Base-by-base conservation (phyloP, 2,797 vertebrate species). In the Parauchenoglanis ngamensis region DNA sequence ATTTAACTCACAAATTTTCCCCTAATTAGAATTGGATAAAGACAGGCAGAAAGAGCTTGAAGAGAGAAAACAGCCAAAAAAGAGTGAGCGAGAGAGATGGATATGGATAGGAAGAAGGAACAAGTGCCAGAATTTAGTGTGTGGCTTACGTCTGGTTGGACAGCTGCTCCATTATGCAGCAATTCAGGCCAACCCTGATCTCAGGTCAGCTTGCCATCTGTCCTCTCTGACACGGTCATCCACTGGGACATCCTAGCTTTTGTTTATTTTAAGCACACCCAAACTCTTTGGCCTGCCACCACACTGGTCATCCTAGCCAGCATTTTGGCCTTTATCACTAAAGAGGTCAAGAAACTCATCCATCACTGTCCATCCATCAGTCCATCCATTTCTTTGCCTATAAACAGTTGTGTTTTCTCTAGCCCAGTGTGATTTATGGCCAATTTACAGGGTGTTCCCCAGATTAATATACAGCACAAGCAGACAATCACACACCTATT, bases 151-250 rank as follows among this genome's bases (percentile, higher is more conserved):
- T 91, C 86, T 72, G 79, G 81, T 86, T 84, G 84, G 89, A 88
- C 90, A 92, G 90, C 88, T 90, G 90, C 89, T 88, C 86, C 75
- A 89, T 91, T 90, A 89, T 89, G 90, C 84, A 87, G 89, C 83
- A 68, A 90, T 85, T 91, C 83, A 87, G 87, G 86, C 87, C 89
- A 61, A 77, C 61, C 79, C 87, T 89, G 90, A 86, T 89, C 90
- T 87, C 85, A 88, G 89, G 87, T 89, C 89, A 40, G 86, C 76
- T 80, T 59, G 83, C 92, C 92, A 92, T 92, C 92, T 92, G 91
- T 89, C 89, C 80, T 68, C 52, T 70, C 83, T 63, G 87, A 91
- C 88, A 88, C 4, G 59, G 78, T 76, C 88, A 88, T 89, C 88
- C 84, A 75, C 54, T 78, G 88, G 89, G 89, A 89, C 87, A 83